Percentiles rank a stretch among this genome's conserved stretches.
Conservation (phyloP, 2,113 vertebrate species). For the human (Homo sapiens) region DNA sequence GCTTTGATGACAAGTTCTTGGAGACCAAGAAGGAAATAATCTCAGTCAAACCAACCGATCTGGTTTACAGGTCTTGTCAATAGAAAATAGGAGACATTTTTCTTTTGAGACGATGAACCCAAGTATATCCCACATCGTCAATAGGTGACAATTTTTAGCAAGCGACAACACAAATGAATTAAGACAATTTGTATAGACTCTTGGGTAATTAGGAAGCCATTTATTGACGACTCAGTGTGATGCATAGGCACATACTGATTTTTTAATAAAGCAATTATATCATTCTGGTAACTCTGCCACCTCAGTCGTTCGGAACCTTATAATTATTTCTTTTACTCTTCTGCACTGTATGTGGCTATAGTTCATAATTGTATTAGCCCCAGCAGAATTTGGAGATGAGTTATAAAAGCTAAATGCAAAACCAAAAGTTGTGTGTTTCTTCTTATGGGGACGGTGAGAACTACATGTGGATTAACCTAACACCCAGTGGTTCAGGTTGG, state of each 20-base stretch:
- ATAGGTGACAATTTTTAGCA: not conserved
- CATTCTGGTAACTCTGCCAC: not conserved
- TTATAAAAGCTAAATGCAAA: not conserved
- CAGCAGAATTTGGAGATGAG: not conserved
- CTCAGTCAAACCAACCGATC: not conserved
- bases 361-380: not conserved
- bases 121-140: not conserved
- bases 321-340: too few species aligned
- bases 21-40: slow-evolving; percentile 16
- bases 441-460: not conserved
- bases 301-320: not conserved
- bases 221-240: not conserved
- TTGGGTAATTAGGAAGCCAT: not conserved
- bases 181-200: not conserved
- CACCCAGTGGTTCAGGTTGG: too few species aligned
- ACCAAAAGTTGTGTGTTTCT: not conserved
- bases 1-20: not conserved
- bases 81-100: not conserved
- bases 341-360: too few species aligned
- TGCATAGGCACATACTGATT: not conserved
- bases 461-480: not conserved
- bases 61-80: too few species aligned
- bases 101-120: not conserved
- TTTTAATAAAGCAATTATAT: not conserved
- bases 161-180: not conserved